Percentiles rank a stretch among this genome's conserved stretches.
Evolutionary conservation across 2,113 vertebrate species (phyloP).

Genomic region (Trematocara macrostoma): DNA sequence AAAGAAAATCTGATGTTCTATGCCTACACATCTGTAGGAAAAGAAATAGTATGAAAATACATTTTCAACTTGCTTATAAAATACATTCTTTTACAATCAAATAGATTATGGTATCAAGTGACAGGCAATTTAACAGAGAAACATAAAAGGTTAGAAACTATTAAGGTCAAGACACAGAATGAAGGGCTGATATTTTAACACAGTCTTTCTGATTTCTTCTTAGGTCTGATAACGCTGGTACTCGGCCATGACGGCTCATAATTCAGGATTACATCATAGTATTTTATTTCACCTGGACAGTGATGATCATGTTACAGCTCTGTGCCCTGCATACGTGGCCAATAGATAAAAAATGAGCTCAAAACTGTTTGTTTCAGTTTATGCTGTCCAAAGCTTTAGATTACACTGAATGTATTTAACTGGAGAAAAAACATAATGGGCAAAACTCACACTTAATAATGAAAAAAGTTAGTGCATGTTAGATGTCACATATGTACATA

Average conservation of each 20-base stretch:
- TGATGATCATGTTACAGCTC: background rate
- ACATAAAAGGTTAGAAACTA: background rate
- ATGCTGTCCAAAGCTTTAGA: background rate
- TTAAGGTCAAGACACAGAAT: background rate
- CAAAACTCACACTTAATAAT: background rate
- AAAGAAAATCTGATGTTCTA: background rate
- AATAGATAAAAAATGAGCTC: background rate
- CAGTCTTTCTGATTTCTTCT: background rate
- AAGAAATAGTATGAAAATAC: conserved; percentile 53
- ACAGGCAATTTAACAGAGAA: conserved; percentile 5
- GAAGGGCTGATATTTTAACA: background rate
- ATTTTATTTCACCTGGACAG: background rate
- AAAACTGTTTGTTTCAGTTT: background rate
- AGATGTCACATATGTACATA: background rate
- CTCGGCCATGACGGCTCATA: background rate
- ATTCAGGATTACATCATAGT: background rate
- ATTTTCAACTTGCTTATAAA: conserved; percentile 42
- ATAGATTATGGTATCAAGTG: conserved; percentile 1
- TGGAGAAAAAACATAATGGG: background rate
- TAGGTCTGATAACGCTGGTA: background rate
- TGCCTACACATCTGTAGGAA: conserved; percentile 20
- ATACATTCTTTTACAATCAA: conserved; percentile 53
- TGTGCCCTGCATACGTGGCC: background rate
- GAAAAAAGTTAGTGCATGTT: conserved; percentile 2
- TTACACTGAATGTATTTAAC: background rate